These are phyloP conservation scores for Antheraea mylitta DNA, from an alignment of 1,140 invertebrate species.

Conservation along the genomic window DNA sequence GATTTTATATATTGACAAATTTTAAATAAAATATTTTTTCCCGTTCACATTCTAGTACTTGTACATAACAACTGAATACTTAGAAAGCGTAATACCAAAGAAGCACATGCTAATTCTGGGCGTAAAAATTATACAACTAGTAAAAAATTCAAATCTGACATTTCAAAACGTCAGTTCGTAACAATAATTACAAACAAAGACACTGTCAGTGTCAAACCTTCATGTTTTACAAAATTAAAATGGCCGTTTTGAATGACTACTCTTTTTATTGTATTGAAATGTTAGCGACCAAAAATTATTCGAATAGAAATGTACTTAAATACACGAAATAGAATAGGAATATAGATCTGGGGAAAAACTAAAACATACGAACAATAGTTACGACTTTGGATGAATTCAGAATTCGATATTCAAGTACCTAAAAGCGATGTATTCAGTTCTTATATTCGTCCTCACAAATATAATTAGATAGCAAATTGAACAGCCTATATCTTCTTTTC, in stretches of 20 bases:
- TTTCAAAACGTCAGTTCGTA: too few relatives aligned
- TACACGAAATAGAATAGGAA: not conserved
- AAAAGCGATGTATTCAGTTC: not conserved
- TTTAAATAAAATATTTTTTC: not conserved
- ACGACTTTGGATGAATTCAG: not conserved
- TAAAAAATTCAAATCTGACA: not conserved
- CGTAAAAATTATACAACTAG: not conserved
- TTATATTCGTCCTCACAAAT: not conserved
- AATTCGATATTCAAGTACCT: not conserved
- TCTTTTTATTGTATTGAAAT: too few relatives aligned
- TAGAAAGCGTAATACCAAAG: constrained; percentile 38
- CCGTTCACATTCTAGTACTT: not conserved
- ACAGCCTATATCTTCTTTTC: constrained; percentile 39
- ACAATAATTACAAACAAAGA: not conserved
- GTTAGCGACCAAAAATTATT: too few relatives aligned
- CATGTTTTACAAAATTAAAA: not conserved
- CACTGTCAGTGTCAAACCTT: not conserved
- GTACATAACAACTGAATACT: not conserved
- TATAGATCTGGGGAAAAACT: not conserved
- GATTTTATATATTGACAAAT: not conserved
- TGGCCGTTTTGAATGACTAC: not conserved
- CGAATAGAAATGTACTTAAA: not conserved
- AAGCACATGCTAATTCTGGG: constrained; percentile 12
- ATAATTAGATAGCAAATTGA: not conserved
- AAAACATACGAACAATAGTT: not conserved